phyloP scores from a whole-genome alignment of 2,797 vertebrate species.

The Artibeus lituratus region DNA sequence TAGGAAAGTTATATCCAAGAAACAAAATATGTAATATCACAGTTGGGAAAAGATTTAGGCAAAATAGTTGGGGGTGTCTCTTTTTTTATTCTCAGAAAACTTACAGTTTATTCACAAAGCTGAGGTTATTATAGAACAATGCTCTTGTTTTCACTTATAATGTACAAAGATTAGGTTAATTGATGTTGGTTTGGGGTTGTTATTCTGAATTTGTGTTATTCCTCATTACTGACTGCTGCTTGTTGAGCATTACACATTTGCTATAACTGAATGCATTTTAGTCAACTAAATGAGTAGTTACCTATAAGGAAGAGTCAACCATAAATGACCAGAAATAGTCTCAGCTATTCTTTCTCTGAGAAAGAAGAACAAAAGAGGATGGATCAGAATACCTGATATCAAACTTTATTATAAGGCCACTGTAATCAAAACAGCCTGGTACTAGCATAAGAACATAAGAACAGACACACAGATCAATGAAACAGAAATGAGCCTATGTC shows the following conservation, averaged over 20 bases:
- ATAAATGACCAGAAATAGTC: too few species aligned
- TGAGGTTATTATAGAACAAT: not conserved
- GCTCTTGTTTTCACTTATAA: constrained; percentile 38
- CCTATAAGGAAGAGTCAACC: not conserved
- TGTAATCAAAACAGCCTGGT: too few species aligned
- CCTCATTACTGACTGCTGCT: not conserved
- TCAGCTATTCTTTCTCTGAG: too few species aligned
- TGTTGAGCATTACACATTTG: not conserved
- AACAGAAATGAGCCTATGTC: too few species aligned
- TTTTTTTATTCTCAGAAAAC: too few species aligned
- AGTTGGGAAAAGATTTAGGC: not conserved
- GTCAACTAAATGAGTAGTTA: constrained; percentile 31
- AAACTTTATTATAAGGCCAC: too few species aligned
- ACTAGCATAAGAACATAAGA: too few species aligned
- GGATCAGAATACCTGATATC: too few species aligned
- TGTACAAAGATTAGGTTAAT: not conserved
- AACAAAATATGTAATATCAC: not conserved
- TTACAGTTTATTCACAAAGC: constrained; percentile 43
- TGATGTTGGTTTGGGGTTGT: not conserved
- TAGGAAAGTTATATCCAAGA: not conserved
- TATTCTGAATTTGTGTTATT: not conserved
- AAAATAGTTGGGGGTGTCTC: not conserved
- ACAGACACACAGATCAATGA: too few species aligned
- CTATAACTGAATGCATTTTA: not conserved
- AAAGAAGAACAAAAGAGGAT: too few species aligned